These are phyloP conservation scores for Drosophila parvula DNA, from an alignment of 1,140 invertebrate genomes.

Conservation along the genomic window DNA sequence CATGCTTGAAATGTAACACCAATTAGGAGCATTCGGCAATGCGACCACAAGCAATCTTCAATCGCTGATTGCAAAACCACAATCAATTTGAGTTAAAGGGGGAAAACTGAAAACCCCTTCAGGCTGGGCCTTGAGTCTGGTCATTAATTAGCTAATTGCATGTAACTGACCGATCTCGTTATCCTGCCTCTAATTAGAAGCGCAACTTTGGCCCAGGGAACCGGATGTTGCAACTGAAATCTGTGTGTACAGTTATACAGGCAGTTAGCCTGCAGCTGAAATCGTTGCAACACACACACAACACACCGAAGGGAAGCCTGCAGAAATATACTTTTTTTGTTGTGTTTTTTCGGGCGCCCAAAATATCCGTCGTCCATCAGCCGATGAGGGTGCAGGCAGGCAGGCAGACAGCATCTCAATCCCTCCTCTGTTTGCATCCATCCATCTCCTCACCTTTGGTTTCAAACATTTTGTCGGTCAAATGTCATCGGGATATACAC, in stretches of 20 bases:
- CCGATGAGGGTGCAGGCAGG: background rate
- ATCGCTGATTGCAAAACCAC: conserved; percentile 22
- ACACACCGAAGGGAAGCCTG: background rate
- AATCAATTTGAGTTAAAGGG: conserved; percentile 18
- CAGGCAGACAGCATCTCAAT: background rate
- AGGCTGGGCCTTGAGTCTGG: background rate
- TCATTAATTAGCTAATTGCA: conserved; percentile 48
- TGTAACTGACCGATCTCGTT: conserved; percentile 36
- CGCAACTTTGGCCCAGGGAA: background rate
- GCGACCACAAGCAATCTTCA: conserved; percentile 13
- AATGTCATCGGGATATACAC: conserved; percentile 44
- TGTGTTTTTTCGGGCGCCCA: background rate
- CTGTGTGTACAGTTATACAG: background rate
- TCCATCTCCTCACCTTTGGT: conserved; percentile 22
- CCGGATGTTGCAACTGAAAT: conserved; percentile 22
- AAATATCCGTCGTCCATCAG: background rate
- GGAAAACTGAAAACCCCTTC: background rate
- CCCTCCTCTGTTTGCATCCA: conserved; percentile 10
- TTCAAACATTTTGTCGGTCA: conserved; percentile 50
- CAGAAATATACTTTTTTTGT: conserved; percentile 2
- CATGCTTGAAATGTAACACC: background rate
- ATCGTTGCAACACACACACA: background rate
- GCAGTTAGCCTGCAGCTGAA: conserved; percentile 9
- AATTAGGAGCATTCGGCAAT: background rate
- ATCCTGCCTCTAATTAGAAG: conserved; percentile 30